Percentiles rank a stretch among this genome's conserved stretches.
These are phyloP conservation scores for Rissa tridactyla DNA, from an alignment of 2,113 vertebrate species.

Conservation along the genomic window DNA sequence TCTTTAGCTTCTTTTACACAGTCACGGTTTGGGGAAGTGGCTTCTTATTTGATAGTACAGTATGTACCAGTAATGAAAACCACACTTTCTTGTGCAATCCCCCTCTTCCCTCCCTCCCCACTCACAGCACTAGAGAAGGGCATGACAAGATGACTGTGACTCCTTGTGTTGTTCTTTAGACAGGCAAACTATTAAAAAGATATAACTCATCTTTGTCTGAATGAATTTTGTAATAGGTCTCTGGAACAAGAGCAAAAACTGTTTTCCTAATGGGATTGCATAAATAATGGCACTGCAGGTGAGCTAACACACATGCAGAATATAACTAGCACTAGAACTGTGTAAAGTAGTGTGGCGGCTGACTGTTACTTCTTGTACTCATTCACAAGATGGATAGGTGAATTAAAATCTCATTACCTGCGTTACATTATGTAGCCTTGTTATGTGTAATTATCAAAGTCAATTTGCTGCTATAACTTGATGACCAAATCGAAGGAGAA, in stretches of 20 bases:
- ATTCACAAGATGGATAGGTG: slow-evolving; percentile 21
- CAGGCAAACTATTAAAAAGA: not conserved
- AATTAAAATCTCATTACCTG: slow-evolving; percentile 67
- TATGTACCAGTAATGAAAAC: not conserved
- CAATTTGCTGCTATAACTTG: slow-evolving; percentile 34
- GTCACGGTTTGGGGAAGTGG: not conserved
- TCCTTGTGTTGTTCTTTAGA: not conserved
- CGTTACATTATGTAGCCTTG: not conserved
- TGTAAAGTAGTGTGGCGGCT: not conserved
- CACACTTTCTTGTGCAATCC: not conserved
- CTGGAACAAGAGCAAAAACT: not conserved
- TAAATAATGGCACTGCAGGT: slow-evolving; percentile 16
- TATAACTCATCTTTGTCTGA: not conserved
- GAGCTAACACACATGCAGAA: not conserved
- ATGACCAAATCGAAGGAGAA: not conserved
- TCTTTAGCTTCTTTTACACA: not conserved
- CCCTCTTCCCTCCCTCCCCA: not conserved
- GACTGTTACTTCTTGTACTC: slow-evolving; percentile 1
- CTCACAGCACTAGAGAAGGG: not conserved
- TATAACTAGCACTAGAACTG: not conserved
- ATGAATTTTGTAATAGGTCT: not conserved
- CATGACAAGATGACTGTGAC: not conserved
- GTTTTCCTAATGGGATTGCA: not conserved
- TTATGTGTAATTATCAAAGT: slow-evolving; percentile 48
- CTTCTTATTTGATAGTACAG: not conserved